Conservation (phyloP, 2,113 vertebrate species). For the Phylloscopus whistleri region DNA sequence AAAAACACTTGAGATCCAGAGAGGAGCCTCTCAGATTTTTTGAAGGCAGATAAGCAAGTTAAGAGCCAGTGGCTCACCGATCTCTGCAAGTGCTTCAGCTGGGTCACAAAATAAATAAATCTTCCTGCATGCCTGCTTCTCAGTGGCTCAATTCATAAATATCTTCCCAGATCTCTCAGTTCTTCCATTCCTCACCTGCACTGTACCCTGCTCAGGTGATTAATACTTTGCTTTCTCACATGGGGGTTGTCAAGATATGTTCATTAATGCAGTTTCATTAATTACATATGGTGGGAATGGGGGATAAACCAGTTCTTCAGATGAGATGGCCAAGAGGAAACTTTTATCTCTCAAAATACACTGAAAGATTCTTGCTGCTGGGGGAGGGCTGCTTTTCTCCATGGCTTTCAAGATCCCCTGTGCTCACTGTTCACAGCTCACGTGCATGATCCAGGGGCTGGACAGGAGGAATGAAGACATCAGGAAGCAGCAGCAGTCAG, state of each 20-base stretch:
- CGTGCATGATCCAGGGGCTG: not conserved
- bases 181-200: not conserved
- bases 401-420: not conserved
- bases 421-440: not conserved
- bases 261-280: not conserved
- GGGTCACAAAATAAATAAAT: not conserved
- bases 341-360: not conserved
- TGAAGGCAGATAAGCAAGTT: not conserved
- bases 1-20: not conserved
- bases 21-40: not conserved
- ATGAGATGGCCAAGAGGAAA: not conserved
- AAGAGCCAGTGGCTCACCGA: not conserved
- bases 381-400: not conserved
- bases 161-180: not conserved
- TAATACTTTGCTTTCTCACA: not conserved
- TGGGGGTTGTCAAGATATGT: not conserved
- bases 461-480: not conserved
- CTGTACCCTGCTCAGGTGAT: not conserved
- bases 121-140: not conserved
- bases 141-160: not conserved
- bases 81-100: not conserved
- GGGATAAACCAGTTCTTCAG: not conserved
- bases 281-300: rapidly evolving
- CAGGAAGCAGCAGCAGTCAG: not conserved
- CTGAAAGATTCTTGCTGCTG: not conserved